Conservation (phyloP, 2,797 vertebrate species). For the Enteromius afrohamiltoni region DNA sequence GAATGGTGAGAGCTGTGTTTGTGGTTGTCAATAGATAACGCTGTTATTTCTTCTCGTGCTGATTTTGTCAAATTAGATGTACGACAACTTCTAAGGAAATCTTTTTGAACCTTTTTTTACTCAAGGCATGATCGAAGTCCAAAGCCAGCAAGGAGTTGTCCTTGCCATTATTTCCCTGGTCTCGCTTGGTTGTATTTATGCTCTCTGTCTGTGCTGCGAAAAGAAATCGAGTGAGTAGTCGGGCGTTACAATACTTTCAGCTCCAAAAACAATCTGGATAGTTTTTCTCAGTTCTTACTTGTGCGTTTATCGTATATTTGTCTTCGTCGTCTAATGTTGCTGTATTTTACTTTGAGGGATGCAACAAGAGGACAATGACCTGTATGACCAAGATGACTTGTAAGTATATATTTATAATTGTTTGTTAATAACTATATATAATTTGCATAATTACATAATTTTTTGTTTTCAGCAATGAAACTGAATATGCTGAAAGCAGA, state of each 20-base stretch:
- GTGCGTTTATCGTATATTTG: background rate
- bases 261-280: no score
- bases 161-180: constrained; percentile 53
- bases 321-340: background rate
- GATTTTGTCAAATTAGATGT: no score
- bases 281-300: background rate
- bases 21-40: background rate
- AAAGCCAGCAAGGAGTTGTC: constrained; percentile 51
- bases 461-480: background rate
- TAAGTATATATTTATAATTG: constrained; percentile 50
- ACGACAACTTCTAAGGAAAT: background rate
- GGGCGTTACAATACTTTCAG: background rate
- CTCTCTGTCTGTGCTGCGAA: constrained; percentile 58
- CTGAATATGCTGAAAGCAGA: background rate
- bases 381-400: constrained; percentile 58
- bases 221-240: constrained; percentile 60
- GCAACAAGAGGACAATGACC: constrained; percentile 57
- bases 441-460: background rate
- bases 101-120: background rate
- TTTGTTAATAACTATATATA: background rate
- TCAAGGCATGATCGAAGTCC: constrained; percentile 54
- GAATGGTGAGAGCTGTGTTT: background rate
- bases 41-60: background rate
- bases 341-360: constrained; percentile 55
- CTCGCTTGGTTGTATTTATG: constrained; percentile 45